phyloP scores from a whole-genome alignment of 2,113 vertebrate genomes.

The Lasiurus borealis region DNA sequence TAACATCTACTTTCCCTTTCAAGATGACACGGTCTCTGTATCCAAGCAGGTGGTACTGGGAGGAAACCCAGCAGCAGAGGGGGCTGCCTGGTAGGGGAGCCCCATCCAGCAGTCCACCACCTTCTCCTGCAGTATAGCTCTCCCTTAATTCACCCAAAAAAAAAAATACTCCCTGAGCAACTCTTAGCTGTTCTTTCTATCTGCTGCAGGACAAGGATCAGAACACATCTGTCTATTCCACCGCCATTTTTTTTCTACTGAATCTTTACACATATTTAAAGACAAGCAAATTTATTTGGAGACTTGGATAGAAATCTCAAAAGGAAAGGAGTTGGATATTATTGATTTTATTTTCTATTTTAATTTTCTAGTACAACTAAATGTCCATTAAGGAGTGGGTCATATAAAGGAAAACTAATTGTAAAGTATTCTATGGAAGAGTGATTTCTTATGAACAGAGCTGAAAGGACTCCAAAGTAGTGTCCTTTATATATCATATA shows the following conservation, averaged over 20 bases:
- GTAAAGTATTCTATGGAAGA: background rate
- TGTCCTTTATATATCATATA: background rate
- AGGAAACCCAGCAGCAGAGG: no score
- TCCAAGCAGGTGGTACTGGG: no score
- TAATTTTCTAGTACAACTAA: background rate
- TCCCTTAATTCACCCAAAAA: no score
- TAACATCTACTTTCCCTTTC: no score
- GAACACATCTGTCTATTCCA: no score
- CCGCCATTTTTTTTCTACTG: background rate
- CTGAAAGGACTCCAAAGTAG: background rate
- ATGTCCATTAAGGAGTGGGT: background rate
- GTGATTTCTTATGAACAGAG: background rate
- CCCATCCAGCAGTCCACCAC: no score
- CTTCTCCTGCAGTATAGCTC: no score
- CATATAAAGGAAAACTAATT: conserved; percentile 45
- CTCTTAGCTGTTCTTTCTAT: no score
- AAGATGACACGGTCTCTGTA: no score
- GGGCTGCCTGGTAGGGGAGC: no score
- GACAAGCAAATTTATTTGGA: background rate
- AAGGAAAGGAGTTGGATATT: background rate
- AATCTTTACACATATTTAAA: background rate
- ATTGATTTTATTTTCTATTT: conserved; percentile 20
- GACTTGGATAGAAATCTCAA: background rate
- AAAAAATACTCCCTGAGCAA: no score
- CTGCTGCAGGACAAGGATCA: no score